Evolutionary conservation across 2,113 vertebrate species (phyloP).

Genomic region (Python bivittatus): DNA sequence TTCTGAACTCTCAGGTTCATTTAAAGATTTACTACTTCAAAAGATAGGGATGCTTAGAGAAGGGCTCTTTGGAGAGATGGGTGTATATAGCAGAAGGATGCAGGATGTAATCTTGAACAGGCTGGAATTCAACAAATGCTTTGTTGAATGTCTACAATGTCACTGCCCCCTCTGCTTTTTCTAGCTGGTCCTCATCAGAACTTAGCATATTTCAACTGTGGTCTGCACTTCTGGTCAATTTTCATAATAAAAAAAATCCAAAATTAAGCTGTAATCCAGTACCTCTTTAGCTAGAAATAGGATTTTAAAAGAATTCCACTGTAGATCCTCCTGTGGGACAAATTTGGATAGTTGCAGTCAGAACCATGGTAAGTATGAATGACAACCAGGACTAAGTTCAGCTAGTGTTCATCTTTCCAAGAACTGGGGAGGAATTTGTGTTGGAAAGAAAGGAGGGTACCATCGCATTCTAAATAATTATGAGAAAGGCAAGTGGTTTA

Average conservation of each 20-base stretch:
- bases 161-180: background rate
- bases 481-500: background rate
- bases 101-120: slow-evolving; percentile 38
- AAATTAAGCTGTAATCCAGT: background rate
- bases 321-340: background rate
- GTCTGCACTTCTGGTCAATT: background rate
- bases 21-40: slow-evolving; percentile 35
- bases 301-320: background rate
- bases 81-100: background rate
- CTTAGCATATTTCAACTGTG: background rate
- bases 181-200: slow-evolving; percentile 16
- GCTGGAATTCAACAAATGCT: slow-evolving; percentile 39
- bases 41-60: slow-evolving; percentile 11
- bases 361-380: background rate
- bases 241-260: background rate
- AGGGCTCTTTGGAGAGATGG: background rate
- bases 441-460: background rate
- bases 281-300: background rate
- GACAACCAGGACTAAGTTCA: background rate
- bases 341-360: background rate
- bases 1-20: slow-evolving; percentile 18
- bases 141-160: slow-evolving; percentile 37
- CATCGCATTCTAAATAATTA: background rate
- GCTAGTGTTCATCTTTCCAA: background rate
- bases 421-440: background rate